These are phyloP conservation scores for Mirza zaza DNA, from an alignment of 2,113 vertebrate species.

Conservation along the genomic window DNA sequence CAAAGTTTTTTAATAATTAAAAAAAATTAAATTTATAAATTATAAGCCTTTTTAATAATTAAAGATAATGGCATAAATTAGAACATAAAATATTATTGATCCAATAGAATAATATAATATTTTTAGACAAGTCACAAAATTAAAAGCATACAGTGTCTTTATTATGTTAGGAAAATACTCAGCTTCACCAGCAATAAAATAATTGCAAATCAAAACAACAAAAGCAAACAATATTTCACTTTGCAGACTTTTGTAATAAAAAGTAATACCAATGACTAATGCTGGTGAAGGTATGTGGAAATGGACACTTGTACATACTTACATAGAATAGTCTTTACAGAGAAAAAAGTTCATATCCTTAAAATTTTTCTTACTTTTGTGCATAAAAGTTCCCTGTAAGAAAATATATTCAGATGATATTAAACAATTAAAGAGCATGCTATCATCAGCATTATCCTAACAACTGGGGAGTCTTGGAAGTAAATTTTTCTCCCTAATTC, in stretches of 20 bases:
- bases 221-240: not conserved
- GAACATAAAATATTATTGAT: not conserved
- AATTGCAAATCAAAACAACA: not conserved
- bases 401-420: not conserved
- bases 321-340: not conserved
- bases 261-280: not conserved
- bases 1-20: not conserved
- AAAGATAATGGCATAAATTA: not conserved
- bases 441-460: not conserved
- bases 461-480: not conserved
- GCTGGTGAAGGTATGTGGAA: not conserved
- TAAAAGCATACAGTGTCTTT: not conserved
- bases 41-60: not conserved
- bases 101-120: not conserved
- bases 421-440: not conserved
- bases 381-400: not conserved
- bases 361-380: not conserved
- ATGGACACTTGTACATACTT: not conserved
- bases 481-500: not conserved
- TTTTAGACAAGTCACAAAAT: not conserved
- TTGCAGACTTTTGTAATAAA: not conserved
- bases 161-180: not conserved
- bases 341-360: not conserved
- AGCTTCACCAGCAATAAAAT: not conserved
- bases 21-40: too few relatives aligned